Base-by-base conservation (phyloP, 2,113 vertebrate genomes). In the Austrofundulus limnaeus region DNA sequence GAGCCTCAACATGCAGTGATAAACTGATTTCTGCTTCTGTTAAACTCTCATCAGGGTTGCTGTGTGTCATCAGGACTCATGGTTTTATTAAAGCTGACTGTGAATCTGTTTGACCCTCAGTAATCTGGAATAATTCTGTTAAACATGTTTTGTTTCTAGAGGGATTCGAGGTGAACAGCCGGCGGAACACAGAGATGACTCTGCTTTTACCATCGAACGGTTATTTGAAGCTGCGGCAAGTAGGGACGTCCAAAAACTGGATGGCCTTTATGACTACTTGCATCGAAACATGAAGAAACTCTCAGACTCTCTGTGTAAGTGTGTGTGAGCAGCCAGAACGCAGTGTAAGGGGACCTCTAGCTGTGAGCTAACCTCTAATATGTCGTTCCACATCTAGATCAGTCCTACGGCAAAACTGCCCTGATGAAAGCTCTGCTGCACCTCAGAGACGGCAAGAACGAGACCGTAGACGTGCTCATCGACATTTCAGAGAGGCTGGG, bases 381-480 rank as follows among this genome's bases (percentile, higher is more conserved):
- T 75, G 49, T 39, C 25, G 6, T 68, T 49, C 9, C 53, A 47
- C 34, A 72, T 77, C 14, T 49, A 98, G 96, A 97, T 85, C 90
- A 92, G 10, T 93, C 94, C 63, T 92, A 94, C 0, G 96, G 96
- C 45, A 99, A 99, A 89, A 98, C 93, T 0, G 92, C 92, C 47
- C 85, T 98, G 48, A 89, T 97, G 88, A 99, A 99, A 84, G 97
- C 95, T 17, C 93, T 99, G 86, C 89, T 99, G 76, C 96, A 98
- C 75, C 81, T 98, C 15, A 92, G 81, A 19, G 77, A 94, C 0
- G 93, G 93, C 20, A 90, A 92, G 81, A 99, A 98, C 0, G 86
- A 92, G 16, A 94, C 94, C 1, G 91, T 98, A 52, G 90, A 94
- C 1, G 61, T 91, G 47, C 86, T 99, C 19, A 84, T 99, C 42